phyloP scores from a whole-genome alignment of 2,797 vertebrate genomes.

The Amphiprion clarkii region DNA sequence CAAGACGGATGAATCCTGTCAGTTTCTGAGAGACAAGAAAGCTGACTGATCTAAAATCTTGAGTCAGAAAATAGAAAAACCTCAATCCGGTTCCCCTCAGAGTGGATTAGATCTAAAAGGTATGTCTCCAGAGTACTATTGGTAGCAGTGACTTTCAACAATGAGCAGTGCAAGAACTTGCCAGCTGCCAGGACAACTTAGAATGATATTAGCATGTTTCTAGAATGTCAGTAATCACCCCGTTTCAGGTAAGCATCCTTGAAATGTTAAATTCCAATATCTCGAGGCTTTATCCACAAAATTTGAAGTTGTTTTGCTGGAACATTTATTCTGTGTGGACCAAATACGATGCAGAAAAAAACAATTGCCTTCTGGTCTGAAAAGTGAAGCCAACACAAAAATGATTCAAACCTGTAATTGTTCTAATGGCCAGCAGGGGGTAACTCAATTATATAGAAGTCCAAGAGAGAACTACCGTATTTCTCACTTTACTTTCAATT shows the following conservation, averaged over 20 bases:
- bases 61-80: conserved; percentile 40
- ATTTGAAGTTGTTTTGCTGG: neutral
- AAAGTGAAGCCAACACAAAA: too few relatives aligned
- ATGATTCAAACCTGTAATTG: too few relatives aligned
- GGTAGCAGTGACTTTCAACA: conserved; percentile 9
- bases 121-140: conserved; percentile 8
- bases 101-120: conserved; percentile 49
- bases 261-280: neutral
- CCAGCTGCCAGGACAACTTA: conserved; percentile 13
- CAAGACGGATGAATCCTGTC: conserved; percentile 78
- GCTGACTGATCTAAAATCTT: conserved; percentile 65
- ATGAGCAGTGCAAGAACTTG: conserved; percentile 17
- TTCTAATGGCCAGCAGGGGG: too few relatives aligned
- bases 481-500: too few relatives aligned
- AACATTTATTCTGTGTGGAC: too few relatives aligned
- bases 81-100: conserved; percentile 57
- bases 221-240: neutral
- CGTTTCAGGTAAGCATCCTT: neutral
- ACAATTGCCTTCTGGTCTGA: too few relatives aligned
- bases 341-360: too few relatives aligned
- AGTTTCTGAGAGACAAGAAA: conserved; percentile 62
- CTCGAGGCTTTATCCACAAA: neutral
- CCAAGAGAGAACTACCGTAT: too few relatives aligned
- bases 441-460: too few relatives aligned
- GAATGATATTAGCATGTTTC: conserved; percentile 1